Percentiles rank a stretch among this genome's conserved stretches.
Conservation (phyloP, 2,888 invertebrate species). For the Amblyjoppa proteus region DNA sequence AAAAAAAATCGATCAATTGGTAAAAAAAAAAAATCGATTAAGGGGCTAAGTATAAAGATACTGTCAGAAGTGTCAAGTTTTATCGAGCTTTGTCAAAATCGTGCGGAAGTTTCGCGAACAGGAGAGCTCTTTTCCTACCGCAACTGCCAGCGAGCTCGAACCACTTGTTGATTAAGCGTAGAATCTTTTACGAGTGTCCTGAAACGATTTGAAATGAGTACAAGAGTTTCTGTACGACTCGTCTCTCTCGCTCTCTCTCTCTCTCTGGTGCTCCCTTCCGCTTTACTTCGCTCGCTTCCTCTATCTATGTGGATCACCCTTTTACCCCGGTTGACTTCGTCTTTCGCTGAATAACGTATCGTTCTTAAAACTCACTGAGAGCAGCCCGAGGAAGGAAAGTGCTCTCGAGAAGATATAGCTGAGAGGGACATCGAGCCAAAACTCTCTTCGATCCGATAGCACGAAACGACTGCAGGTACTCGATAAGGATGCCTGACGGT, state of each 20-base stretch:
- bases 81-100: background rate
- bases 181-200: constrained; percentile 55
- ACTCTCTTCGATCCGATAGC: constrained; percentile 57
- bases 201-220: constrained; percentile 67
- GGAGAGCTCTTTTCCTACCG: constrained; percentile 8
- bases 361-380: constrained; percentile 44
- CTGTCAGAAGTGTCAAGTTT: background rate
- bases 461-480: constrained; percentile 26
- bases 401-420: constrained; percentile 53
- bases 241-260: constrained; percentile 2
- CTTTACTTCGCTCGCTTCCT: constrained; percentile 9
- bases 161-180: constrained; percentile 64
- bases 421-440: constrained; percentile 17
- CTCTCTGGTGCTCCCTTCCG: constrained; percentile 16
- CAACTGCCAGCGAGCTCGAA: constrained; percentile 30
- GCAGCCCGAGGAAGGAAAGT: constrained; percentile 41
- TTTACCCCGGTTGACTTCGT: constrained; percentile 29
- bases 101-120: constrained; percentile 8
- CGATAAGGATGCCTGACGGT: constrained; percentile 58
- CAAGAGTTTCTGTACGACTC: constrained; percentile 41
- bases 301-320: constrained; percentile 44
- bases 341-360: constrained; percentile 63
- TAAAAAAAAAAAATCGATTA: background rate
- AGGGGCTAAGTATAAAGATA: background rate
- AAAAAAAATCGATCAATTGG: background rate